Conservation (phyloP, 2,797 vertebrate species). For the Amphiprion clarkii region DNA sequence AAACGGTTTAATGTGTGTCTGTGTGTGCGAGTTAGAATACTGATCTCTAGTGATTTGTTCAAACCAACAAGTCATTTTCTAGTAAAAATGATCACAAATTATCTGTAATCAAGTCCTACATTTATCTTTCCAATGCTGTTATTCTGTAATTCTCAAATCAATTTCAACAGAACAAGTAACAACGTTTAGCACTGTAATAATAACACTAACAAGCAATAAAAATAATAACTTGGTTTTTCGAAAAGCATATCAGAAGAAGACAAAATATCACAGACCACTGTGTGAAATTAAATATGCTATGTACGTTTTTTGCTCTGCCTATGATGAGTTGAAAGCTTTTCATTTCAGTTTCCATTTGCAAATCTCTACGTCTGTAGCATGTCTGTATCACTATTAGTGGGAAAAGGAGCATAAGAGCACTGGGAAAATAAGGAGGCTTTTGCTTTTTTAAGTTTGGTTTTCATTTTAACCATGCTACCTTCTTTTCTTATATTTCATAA, state of each 20-base stretch:
- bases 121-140: too few relatives aligned
- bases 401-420: not conserved
- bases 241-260: not conserved
- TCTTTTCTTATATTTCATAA: too few relatives aligned
- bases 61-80: not conserved
- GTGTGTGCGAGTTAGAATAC: not conserved
- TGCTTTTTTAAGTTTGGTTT: not conserved
- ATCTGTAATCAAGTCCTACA: too few relatives aligned
- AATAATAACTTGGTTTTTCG: too few relatives aligned
- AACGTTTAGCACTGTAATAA: not conserved
- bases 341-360: not conserved
- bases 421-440: not conserved
- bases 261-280: not conserved
- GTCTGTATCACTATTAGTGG: not conserved
- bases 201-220: too few relatives aligned
- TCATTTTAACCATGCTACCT: not conserved
- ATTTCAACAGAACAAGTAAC: not conserved
- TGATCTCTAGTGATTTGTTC: constrained; percentile 12
- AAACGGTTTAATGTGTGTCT: not conserved
- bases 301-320: not conserved
- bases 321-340: constrained; percentile 25
- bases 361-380: not conserved
- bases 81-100: too few relatives aligned
- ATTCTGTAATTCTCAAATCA: not conserved
- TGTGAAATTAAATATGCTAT: not conserved